Evolutionary conservation across 2,888 invertebrate genomes (phyloP), one percentile per base, ranked within the genome.

Genomic region (Dynastes hyllus): DNA sequence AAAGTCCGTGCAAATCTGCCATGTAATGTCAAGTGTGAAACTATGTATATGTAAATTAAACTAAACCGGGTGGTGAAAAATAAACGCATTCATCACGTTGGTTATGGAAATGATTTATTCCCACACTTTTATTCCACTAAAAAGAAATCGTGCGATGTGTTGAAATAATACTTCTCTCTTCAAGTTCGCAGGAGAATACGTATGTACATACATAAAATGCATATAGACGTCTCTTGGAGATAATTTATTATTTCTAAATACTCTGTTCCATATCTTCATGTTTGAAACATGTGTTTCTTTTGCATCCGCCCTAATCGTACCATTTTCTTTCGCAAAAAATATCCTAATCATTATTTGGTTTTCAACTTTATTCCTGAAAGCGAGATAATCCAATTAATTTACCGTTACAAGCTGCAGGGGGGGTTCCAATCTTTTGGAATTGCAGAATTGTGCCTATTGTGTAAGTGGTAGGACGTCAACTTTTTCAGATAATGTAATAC

Each of bases 21-120:
- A 45, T 63, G 32, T 63, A 9, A 9, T 32, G 13, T 63, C 11
- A 29, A 63, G 63, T 27, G 63, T 32, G 63, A 63, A 63, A 32
- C 63, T 11, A 2, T 29, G 11, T 3, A 55, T 13, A 8, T 8
- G 32, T 63, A 63, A 63, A 22, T 22, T 16, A 58, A 58, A 58
- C 55, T 58, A 22, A 37, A 63, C 13, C 63, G 29, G 29, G 63
- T n/a, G 63, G 27, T 63, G 63, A 63, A 63, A 63, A 63, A 13
- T 4, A 32, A 11, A 2, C 3, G 8, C 9, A 63, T 63, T 63
- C 32, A 29, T 37, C 63, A 13, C 27, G 32, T n/a, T 29, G 29
- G 63, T 27, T 13, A 29, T 63, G 32, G 32, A 63, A 13, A 63
- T 32, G 63, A 63, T 63, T 63, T 63, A 63, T 63, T 63, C 63